Conservation (phyloP, 92 coral and sea anemone species). For the Epizoanthus ramosus region DNA sequence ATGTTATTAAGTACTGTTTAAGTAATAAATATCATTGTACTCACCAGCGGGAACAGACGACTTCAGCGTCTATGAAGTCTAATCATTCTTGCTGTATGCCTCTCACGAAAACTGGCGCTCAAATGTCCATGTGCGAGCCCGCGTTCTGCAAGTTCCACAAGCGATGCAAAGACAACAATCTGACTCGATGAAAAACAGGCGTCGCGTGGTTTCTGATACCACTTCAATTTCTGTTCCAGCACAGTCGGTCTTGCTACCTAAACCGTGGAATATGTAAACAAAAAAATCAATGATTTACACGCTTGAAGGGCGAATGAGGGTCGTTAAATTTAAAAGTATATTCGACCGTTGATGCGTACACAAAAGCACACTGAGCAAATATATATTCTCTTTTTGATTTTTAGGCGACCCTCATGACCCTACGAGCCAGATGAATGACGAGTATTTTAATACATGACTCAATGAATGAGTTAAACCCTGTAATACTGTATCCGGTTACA, state of each 20-base stretch:
- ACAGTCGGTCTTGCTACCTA: background rate
- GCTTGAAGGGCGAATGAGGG: conserved; percentile 13
- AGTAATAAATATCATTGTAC: background rate
- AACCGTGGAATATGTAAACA: conserved; percentile 21
- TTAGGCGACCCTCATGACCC: conserved; percentile 17
- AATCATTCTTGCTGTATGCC: background rate
- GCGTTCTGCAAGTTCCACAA: background rate
- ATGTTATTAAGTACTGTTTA: background rate
- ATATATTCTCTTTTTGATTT: background rate
- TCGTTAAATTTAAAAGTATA: conserved; percentile 33
- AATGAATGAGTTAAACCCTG: too few relatives aligned
- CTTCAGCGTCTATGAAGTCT: background rate
- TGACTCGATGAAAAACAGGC: background rate
- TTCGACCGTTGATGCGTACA: conserved; percentile 33
- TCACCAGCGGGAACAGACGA: background rate
- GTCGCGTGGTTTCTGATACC: background rate
- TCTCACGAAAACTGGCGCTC: background rate
- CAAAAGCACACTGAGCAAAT: background rate
- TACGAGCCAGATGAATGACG: background rate
- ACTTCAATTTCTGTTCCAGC: conserved; percentile 3
- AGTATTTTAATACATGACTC: too few relatives aligned
- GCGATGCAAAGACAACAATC: background rate
- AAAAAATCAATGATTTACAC: conserved; percentile 32
- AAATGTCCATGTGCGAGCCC: background rate
- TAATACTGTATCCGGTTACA: too few relatives aligned